phyloP scores from a whole-genome alignment of 1,140 invertebrate genomes.

The Drosophila nigrodunni region DNA sequence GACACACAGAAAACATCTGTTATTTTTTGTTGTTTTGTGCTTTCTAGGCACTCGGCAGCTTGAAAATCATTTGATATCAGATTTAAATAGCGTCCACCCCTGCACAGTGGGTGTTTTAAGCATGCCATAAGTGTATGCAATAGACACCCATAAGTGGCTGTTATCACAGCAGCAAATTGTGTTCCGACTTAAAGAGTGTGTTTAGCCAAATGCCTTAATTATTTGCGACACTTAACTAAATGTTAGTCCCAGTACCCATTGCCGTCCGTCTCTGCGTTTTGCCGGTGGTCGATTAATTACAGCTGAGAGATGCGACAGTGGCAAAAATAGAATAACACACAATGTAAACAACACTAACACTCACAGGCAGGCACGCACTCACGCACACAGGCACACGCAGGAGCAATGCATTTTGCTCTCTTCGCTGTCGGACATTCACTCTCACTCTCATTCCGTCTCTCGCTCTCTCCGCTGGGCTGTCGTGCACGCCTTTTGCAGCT shows the following conservation, averaged over 20 bases:
- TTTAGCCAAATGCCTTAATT: conserved; percentile 39
- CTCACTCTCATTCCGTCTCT: not conserved
- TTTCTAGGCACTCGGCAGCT: not conserved
- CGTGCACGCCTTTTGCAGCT: conserved; percentile 13
- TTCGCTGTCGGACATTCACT: not conserved
- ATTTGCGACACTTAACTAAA: conserved; percentile 29
- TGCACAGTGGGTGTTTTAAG: conserved; percentile 21
- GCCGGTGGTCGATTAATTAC: conserved; percentile 32
- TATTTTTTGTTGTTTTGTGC: not conserved
- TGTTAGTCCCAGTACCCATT: not conserved
- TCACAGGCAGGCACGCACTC: not conserved
- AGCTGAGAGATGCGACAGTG: conserved; percentile 11
- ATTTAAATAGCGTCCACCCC: not conserved
- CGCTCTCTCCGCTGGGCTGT: not conserved
- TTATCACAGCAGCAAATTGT: conserved; percentile 10
- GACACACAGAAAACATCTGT: not conserved
- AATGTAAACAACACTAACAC: conserved; percentile 47
- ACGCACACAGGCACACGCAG: not conserved
- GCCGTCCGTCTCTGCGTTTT: conserved; percentile 9
- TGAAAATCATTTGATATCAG: not conserved
- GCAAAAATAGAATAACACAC: conserved; percentile 10
- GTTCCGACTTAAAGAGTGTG: conserved; percentile 1
- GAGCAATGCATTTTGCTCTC: conserved; percentile 22
- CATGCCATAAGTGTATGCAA: conserved; percentile 8
- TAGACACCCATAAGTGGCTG: conserved; percentile 19